A percentile compares a stretch with the other conserved stretches of the same genome.
These are phyloP conservation scores for Drosophila triauraria DNA, from an alignment of 1,140 invertebrate species.

Conservation along the genomic window DNA sequence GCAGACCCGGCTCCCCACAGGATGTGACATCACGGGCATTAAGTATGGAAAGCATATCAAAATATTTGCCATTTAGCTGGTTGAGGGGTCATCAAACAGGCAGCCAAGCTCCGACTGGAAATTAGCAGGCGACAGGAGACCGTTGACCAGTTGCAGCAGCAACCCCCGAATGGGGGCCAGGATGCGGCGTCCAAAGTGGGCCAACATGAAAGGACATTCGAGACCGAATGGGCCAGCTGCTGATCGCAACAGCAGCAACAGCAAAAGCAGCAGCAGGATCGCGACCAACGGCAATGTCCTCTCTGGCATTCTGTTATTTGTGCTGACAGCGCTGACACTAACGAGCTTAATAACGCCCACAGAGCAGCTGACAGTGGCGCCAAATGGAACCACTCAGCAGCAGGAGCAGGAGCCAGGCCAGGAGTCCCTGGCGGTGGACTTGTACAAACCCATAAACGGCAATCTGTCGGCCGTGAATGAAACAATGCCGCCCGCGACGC, in stretches of 20 bases:
- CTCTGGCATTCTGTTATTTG: constrained; percentile 73
- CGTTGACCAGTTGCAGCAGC: constrained; percentile 11
- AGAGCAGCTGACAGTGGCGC: constrained; percentile 73
- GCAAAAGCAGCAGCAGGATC: constrained; percentile 14
- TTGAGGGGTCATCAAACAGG: constrained; percentile 41
- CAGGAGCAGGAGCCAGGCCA: constrained; percentile 21
- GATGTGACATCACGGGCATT: constrained; percentile 52
- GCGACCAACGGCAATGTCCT: constrained; percentile 27
- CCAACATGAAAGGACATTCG: constrained; percentile 70
- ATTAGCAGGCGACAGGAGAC: constrained; percentile 48
- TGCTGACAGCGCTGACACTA: constrained; percentile 80
- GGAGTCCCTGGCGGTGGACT: constrained; percentile 27
- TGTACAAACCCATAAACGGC: constrained; percentile 52
- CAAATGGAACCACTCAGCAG: constrained; percentile 35
- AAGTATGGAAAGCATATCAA: constrained; percentile 77
- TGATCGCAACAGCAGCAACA: constrained; percentile 56
- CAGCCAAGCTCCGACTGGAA: constrained; percentile 45
- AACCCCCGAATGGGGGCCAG: background rate
- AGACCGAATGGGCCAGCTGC: constrained; percentile 68
- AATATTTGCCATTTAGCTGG: constrained; percentile 73
- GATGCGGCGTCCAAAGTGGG: constrained; percentile 11
- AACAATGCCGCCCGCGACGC: constrained; percentile 6
- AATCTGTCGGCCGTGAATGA: constrained; percentile 35
- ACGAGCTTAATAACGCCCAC: constrained; percentile 83
- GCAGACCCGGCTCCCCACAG: constrained; percentile 16